A percentile compares a stretch with the other conserved stretches of the same genome.
Conservation (phyloP, 2,113 vertebrate species). For the Gymnobelideus leadbeateri region DNA sequence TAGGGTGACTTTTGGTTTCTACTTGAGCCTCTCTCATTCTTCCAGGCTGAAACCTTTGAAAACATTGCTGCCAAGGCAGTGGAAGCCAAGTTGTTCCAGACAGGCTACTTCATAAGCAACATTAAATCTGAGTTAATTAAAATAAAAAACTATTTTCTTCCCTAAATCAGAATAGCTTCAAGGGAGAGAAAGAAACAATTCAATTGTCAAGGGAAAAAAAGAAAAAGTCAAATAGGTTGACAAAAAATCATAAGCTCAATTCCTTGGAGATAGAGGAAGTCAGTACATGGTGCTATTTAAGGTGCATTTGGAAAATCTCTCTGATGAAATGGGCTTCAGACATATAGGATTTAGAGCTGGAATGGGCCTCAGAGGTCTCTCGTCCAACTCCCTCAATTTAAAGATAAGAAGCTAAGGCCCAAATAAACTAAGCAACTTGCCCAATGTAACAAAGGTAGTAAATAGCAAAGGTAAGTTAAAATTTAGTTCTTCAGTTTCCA, state of each 20-base stretch:
- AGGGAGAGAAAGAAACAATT: slow-evolving; percentile 73
- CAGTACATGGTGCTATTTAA: not conserved
- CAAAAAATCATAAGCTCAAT: slow-evolving; percentile 66
- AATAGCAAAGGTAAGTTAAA: not conserved
- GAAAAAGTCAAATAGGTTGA: slow-evolving; percentile 74
- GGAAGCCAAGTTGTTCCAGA: slow-evolving; percentile 72
- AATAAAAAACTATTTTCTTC: slow-evolving; percentile 76
- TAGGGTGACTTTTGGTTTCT: slow-evolving; percentile 79
- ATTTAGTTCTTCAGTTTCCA: not conserved
- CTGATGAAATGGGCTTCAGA: not conserved
- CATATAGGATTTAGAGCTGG: not conserved
- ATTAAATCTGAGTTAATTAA: slow-evolving; percentile 80
- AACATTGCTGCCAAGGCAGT: slow-evolving; percentile 67
- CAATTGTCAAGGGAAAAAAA: slow-evolving; percentile 54
- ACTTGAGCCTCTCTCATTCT: slow-evolving; percentile 68
- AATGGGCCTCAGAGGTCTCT: not conserved
- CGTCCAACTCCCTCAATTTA: not conserved
- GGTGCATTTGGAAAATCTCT: not conserved
- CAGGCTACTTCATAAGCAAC: slow-evolving; percentile 71
- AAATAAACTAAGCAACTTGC: not conserved
- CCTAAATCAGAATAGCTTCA: slow-evolving; percentile 68
- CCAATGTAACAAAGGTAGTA: not conserved
- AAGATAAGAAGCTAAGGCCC: not conserved
- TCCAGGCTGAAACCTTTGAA: slow-evolving; percentile 78
- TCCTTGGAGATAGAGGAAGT: not conserved